Percentiles rank a stretch among this genome's conserved stretches.
phyloP scores from a whole-genome alignment of 2,113 vertebrate species.

The Lamprotornis superbus region DNA sequence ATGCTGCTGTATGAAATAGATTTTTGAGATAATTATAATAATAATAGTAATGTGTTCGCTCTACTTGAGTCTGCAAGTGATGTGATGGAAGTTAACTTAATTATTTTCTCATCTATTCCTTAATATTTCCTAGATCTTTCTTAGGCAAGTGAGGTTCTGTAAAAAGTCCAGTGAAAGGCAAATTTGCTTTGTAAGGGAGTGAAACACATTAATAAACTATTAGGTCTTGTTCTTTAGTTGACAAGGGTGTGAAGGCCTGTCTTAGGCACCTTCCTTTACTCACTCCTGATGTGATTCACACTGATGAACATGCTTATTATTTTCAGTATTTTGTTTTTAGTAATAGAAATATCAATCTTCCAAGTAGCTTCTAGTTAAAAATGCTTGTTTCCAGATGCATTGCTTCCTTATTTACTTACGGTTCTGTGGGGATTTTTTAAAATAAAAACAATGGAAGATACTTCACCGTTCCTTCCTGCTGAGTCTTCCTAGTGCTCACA shows the following conservation, averaged over 20 bases:
- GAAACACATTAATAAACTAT: neutral
- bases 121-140: neutral
- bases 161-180: neutral
- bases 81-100: neutral
- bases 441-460: neutral
- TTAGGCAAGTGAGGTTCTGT: neutral
- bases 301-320: neutral
- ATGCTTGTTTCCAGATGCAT: neutral
- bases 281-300: neutral
- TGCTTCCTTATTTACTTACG: neutral
- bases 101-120: neutral
- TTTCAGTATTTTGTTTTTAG: neutral
- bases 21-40: neutral
- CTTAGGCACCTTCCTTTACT: neutral
- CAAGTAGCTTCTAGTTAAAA: neutral
- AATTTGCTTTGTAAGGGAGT: neutral
- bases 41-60: neutral
- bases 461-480: neutral
- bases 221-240: neutral
- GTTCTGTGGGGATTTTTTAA: neutral
- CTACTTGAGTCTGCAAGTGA: neutral
- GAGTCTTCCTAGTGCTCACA: neutral
- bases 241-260: rapidly evolving
- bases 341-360: neutral
- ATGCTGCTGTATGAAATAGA: neutral